These are phyloP conservation scores for Pachyseris speciosa DNA, from an alignment of 64 coral and sea anemone genomes.

Conservation along the genomic window DNA sequence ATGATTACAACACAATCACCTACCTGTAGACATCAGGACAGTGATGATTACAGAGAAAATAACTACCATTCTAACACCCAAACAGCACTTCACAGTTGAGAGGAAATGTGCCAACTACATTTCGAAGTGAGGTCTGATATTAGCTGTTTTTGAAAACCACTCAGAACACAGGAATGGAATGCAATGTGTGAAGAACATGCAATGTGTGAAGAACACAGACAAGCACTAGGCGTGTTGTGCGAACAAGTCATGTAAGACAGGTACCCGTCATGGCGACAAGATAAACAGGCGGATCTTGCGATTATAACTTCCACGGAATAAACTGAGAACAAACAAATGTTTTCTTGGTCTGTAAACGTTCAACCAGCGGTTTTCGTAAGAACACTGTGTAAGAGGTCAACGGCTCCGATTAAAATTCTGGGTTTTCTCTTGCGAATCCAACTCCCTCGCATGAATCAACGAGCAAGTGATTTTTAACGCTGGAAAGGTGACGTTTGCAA, in stretches of 20 bases:
- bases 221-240: not conserved
- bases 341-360: too few species aligned
- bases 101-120: not conserved
- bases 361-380: too few species aligned
- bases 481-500: too few species aligned
- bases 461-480: too few species aligned
- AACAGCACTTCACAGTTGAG: not conserved
- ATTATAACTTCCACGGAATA: too few species aligned
- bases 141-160: not conserved
- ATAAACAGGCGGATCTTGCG: too few species aligned
- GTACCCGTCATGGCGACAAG: not conserved
- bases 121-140: not conserved
- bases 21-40: not conserved
- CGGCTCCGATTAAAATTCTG: too few species aligned
- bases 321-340: too few species aligned
- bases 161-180: not conserved
- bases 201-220: not conserved
- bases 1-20: not conserved
- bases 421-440: too few species aligned
- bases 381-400: too few species aligned
- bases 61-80: not conserved
- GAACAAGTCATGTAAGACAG: not conserved
- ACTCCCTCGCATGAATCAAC: too few species aligned
- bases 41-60: not conserved
- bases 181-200: not conserved